These are phyloP conservation scores for Fringilla coelebs DNA, from an alignment of 2,797 vertebrate species.

Conservation along the genomic window DNA sequence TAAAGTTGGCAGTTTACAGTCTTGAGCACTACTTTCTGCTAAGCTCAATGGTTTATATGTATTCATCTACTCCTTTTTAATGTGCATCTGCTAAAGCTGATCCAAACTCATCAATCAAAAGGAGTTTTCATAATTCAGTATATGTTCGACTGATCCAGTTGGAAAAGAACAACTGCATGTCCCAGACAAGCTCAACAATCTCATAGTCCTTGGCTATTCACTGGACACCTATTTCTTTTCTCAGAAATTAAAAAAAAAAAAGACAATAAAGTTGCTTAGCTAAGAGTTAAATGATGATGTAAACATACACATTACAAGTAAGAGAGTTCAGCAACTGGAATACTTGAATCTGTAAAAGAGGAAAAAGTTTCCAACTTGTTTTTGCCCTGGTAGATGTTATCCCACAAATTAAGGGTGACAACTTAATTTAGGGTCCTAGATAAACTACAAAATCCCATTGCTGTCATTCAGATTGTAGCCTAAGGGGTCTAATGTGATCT, in stretches of 20 bases:
- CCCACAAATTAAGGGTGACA: slow-evolving; percentile 65
- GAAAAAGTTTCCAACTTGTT: slow-evolving; percentile 34
- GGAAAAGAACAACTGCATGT: neutral
- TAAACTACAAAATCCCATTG: slow-evolving; percentile 56
- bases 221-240: neutral
- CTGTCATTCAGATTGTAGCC: slow-evolving; percentile 67
- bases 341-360: neutral
- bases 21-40: slow-evolving; percentile 61
- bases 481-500: slow-evolving; percentile 65
- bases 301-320: neutral
- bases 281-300: neutral
- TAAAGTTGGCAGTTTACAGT: slow-evolving; percentile 71
- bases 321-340: neutral
- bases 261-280: neutral
- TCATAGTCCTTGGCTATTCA: neutral
- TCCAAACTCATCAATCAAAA: slow-evolving; percentile 53
- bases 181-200: neutral
- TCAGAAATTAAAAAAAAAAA: neutral
- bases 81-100: slow-evolving; percentile 39
- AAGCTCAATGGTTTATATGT: slow-evolving; percentile 43
- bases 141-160: slow-evolving; percentile 30
- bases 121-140: slow-evolving; percentile 13
- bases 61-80: slow-evolving; percentile 56
- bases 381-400: slow-evolving; percentile 32
- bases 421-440: slow-evolving; percentile 63